Conservation (phyloP, 2,888 invertebrate species). For the Odontocerum albicorne region DNA sequence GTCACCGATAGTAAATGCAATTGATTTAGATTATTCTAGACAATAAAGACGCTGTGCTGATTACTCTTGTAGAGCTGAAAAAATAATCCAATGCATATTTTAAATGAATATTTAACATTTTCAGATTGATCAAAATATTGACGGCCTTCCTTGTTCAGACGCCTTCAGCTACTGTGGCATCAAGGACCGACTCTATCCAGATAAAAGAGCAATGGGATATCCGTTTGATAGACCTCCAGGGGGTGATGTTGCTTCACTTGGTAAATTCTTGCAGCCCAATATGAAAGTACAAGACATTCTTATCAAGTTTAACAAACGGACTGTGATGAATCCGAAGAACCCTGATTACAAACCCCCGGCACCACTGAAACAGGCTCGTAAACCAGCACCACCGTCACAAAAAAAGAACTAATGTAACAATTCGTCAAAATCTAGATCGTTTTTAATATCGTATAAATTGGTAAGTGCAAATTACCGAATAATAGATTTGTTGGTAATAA, state of each 20-base stretch:
- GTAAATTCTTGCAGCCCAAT: constrained; percentile 69
- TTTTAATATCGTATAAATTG: no score
- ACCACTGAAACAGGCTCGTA: no score
- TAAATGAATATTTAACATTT: background rate
- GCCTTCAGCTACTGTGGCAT: constrained; percentile 81
- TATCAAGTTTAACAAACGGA: constrained; percentile 60
- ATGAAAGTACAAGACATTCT: constrained; percentile 68
- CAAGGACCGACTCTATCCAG: constrained; percentile 76
- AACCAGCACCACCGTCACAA: no score
- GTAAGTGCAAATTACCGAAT: no score
- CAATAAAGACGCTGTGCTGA: no score
- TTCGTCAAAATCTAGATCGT: no score
- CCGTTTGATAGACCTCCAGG: constrained; percentile 72
- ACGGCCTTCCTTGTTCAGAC: constrained; percentile 62
- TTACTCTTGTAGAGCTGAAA: no score
- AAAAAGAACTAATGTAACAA: no score
- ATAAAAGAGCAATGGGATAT: constrained; percentile 81
- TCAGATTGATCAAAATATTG: constrained; percentile 48
- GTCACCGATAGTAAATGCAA: no score
- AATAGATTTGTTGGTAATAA: no score
- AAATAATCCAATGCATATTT: no score
- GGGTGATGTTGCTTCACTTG: constrained; percentile 57
- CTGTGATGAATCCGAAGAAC: constrained; percentile 51
- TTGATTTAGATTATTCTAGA: no score
- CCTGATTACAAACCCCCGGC: constrained; percentile 13